A percentile compares a stretch with the other conserved stretches of the same genome.
phyloP scores from a whole-genome alignment of 1,140 invertebrate species.

The Triops cancriformis region DNA sequence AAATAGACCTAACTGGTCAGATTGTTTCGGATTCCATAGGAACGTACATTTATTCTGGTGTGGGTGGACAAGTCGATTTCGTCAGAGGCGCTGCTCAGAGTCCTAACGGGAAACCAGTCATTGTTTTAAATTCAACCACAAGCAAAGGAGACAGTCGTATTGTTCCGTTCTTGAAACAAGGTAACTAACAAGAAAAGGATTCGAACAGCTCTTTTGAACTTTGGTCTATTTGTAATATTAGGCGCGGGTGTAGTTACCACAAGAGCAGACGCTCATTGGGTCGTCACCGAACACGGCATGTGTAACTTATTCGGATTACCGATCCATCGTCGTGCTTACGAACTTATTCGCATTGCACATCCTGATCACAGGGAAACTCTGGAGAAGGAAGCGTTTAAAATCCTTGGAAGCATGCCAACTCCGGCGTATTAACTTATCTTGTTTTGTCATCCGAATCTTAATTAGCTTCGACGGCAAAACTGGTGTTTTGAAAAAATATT shows the following conservation, averaged over 20 bases:
- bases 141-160: constrained; percentile 83
- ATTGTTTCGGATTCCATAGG: constrained; percentile 85
- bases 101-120: constrained; percentile 82
- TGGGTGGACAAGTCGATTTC: constrained; percentile 89
- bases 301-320: constrained; percentile 82
- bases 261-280: constrained; percentile 81
- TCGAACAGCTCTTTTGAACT: too few species aligned
- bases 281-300: constrained; percentile 87
- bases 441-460: background rate
- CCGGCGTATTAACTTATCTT: background rate
- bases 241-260: constrained; percentile 89
- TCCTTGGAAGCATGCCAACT: background rate
- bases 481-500: too few species aligned
- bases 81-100: constrained; percentile 79
- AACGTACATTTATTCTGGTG: constrained; percentile 75
- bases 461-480: too few species aligned
- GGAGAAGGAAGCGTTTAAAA: constrained; percentile 43
- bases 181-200: constrained; percentile 43
- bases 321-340: constrained; percentile 75
- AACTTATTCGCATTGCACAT: constrained; percentile 80
- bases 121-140: constrained; percentile 79
- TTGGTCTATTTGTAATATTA: constrained; percentile 39
- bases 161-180: constrained; percentile 66
- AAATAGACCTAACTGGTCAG: constrained; percentile 89
- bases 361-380: constrained; percentile 74